Base-by-base conservation (phyloP, 2,113 vertebrate species). In the Brachirus orientalis region DNA sequence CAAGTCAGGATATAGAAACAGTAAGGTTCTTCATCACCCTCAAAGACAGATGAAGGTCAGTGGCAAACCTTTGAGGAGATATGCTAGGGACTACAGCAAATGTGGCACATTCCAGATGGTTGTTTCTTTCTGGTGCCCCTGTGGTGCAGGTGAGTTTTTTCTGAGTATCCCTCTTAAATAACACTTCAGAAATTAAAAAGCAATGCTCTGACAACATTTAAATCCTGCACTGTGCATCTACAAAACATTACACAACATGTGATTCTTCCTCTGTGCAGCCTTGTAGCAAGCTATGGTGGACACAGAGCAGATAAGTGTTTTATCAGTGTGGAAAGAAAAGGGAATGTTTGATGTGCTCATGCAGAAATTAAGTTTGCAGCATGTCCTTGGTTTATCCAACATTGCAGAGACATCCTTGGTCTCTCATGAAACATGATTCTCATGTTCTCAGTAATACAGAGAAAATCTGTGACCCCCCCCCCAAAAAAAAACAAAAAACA, bases 11-110 rank as follows among this genome's bases (percentile, higher is more conserved):
- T 44, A 17, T 37, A 4, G 61, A 58, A 54, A 41, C 6, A 2
- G 36, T 4, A 8, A 19, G 52, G 64, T 19, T 20, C 17, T 50
- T 33, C 22, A 8, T 80, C 63, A 45, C 48, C 37, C 48, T 59
- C 19, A 63, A 70, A 54, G 63, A 75, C 62, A 61, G 35, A 18
- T 62, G 71, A 59, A 79, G 82, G 77, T 77, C 75, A 73, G 38
- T 43, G 46, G 9, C 45, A 36, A 58, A 80, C n/a, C 58, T 38
- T 33, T 55, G 20, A 36, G 48, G 64, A 35, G 59, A 67, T 18
- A 33, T 18, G 10, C 58, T 16, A 14, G 14, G 36, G 51, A 77
- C 52, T 66, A 54, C 18, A 71, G 40, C 13, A 41, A 72, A 73
- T 52, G 16, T 56, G 59, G 63, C 37, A 0, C 43, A 11, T 46